Percentiles rank a stretch among this genome's conserved stretches.
Conservation (phyloP, 2,888 invertebrate genomes). For the Xiphydria camelus region DNA sequence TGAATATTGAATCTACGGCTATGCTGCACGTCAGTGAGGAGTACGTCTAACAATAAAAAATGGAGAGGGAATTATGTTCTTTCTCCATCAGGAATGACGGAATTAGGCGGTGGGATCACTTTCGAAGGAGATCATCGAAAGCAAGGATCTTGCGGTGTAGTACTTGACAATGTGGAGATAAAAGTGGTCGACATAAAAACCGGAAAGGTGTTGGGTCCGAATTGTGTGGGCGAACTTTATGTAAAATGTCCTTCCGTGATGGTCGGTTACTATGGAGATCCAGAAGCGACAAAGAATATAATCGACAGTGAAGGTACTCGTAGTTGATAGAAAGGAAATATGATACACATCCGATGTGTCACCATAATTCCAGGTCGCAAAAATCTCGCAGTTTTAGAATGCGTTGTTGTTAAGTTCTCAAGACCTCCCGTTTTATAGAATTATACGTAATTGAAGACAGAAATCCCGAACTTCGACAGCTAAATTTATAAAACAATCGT, state of each 20-base stretch:
- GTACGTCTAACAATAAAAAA: no score
- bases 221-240: conserved; percentile 34
- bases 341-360: neutral
- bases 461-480: neutral
- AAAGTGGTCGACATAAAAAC: conserved; percentile 35
- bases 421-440: neutral
- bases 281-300: conserved; percentile 59
- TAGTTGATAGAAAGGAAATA: neutral
- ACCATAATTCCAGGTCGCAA: no score
- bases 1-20: no score
- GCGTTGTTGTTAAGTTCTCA: no score
- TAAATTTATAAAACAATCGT: neutral
- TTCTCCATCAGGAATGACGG: conserved; percentile 47
- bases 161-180: conserved; percentile 24
- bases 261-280: conserved; percentile 62
- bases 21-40: no score
- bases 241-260: conserved; percentile 45
- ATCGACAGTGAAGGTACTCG: conserved; percentile 60
- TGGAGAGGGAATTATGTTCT: no score
- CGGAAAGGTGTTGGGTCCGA: conserved; percentile 31
- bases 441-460: no score
- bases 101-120: conserved; percentile 24
- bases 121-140: conserved; percentile 17
- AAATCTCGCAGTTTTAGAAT: no score
- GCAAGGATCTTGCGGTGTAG: conserved; percentile 36